Base-by-base conservation (phyloP, 37 sponge, comb jelly and placozoan genomes). In the Ephydatia muelleri region DNA sequence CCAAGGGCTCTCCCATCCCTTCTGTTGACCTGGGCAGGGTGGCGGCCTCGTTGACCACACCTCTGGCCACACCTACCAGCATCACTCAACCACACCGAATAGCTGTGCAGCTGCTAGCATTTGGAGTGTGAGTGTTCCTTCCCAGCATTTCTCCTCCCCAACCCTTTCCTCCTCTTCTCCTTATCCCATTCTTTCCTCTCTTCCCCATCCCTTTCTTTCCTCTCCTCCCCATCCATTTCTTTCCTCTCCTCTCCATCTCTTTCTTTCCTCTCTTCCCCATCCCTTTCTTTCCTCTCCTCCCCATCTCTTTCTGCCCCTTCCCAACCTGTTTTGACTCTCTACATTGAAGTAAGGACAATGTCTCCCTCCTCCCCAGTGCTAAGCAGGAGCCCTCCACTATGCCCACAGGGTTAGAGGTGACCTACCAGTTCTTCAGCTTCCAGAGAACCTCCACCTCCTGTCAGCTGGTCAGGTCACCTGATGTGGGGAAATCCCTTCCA, bases 1-100 rank as follows among this genome's bases (percentile, higher is more conserved):
- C 2, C 11, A 38, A 67, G 69, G 77, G 77, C 21, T 65, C 29
- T 21, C 70, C 85, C 66, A 77, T 76, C 43, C 77, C 85, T 27
- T 8, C 22, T 16, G 38, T 68, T 69, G 71, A 31, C 80, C 65
- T 67, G 32, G 67, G 30, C 67, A 80, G 19, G 21, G 38, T 57
- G 57, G 57, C 57, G 9, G 57, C 57, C 9, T 57, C 57, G 16
- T 11, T 57, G 57, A 11, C 57, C 57, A 57, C 57, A 21, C 57
- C 57, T 57, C 57, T 57, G 57, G 57, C 57, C 57, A 57, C 19
- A 14, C 57, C 57, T 21, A 14, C 9, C 57, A 57, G 57, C 57
- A 57, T 16, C 19, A 57, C 57, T 21, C 57, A 57, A 57, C 57
- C 57, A 57, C 16, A 57, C 57, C 57, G 57, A 13, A 57, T 57